phyloP scores from a whole-genome alignment of 2,113 vertebrate species.

The Takifugu flavidus region DNA sequence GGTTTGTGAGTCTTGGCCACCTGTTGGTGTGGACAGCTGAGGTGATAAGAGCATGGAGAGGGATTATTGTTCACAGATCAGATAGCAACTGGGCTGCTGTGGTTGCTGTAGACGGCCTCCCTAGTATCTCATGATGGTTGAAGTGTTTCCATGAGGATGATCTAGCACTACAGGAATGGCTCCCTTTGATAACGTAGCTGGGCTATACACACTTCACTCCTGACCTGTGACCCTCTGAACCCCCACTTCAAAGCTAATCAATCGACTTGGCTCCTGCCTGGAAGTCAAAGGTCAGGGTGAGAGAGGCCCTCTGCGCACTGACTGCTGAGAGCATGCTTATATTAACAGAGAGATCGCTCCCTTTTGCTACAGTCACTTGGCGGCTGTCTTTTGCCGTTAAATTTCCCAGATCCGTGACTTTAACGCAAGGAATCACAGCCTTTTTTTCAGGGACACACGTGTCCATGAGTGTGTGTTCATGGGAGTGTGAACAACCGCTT shows the following conservation, averaged over 20 bases:
- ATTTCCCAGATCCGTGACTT: neutral
- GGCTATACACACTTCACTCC: constrained; percentile 46
- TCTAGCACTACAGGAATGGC: constrained; percentile 55
- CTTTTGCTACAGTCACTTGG: neutral
- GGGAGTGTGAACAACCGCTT: constrained; percentile 23
- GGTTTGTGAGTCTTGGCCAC: constrained; percentile 21
- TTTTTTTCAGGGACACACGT: neutral
- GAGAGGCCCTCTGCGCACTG: constrained; percentile 35
- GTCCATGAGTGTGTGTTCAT: constrained; percentile 20
- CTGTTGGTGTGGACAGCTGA: constrained; percentile 12
- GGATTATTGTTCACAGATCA: constrained; percentile 31
- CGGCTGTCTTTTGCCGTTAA: neutral
- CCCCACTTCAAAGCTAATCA: constrained; percentile 70
- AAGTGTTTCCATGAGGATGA: constrained; percentile 50
- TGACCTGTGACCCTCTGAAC: constrained; percentile 51
- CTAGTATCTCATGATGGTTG: constrained; percentile 29
- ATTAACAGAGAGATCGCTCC: too few species aligned
- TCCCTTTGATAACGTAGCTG: constrained; percentile 40
- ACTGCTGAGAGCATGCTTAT: constrained; percentile 18
- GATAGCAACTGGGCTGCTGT: neutral
- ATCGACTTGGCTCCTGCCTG: constrained; percentile 44
- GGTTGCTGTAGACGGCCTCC: constrained; percentile 35
- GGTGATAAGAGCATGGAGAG: constrained; percentile 10
- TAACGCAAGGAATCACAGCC: too few species aligned
- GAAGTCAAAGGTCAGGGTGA: constrained; percentile 49